phyloP scores from a whole-genome alignment of 2,888 invertebrate species.

The Eristalis tenax region DNA sequence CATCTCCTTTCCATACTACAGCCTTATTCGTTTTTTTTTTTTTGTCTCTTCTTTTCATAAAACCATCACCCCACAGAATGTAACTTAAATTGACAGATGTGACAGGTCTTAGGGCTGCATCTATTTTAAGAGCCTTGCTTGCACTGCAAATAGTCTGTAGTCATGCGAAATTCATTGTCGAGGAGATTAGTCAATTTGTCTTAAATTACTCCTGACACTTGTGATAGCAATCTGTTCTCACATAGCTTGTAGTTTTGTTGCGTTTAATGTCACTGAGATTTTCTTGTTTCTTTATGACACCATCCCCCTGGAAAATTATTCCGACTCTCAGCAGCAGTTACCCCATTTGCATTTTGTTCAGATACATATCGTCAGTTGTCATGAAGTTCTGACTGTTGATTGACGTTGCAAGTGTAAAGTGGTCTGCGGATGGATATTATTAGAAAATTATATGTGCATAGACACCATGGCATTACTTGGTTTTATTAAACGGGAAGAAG shows the following conservation, averaged over 20 bases:
- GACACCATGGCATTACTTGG: background rate
- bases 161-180: conserved; percentile 7
- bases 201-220: background rate
- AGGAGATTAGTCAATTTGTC: conserved; percentile 1
- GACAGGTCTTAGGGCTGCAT: background rate
- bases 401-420: background rate
- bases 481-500: background rate
- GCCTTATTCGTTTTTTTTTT: background rate
- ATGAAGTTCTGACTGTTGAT: background rate
- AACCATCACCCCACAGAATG: background rate
- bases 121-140: background rate
- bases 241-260: background rate
- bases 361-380: background rate
- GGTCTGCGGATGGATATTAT: background rate
- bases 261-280: background rate
- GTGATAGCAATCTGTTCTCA: background rate
- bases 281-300: background rate
- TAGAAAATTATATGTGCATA: background rate
- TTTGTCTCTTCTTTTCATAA: background rate
- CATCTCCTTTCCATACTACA: background rate
- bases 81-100: background rate
- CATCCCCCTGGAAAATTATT: background rate
- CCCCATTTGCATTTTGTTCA: background rate
- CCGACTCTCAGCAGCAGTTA: background rate
- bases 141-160: background rate